A percentile compares a stretch with the other conserved stretches of the same genome.
Conservation (phyloP, 1,140 invertebrate genomes). For the Heliconius eleuchia region DNA sequence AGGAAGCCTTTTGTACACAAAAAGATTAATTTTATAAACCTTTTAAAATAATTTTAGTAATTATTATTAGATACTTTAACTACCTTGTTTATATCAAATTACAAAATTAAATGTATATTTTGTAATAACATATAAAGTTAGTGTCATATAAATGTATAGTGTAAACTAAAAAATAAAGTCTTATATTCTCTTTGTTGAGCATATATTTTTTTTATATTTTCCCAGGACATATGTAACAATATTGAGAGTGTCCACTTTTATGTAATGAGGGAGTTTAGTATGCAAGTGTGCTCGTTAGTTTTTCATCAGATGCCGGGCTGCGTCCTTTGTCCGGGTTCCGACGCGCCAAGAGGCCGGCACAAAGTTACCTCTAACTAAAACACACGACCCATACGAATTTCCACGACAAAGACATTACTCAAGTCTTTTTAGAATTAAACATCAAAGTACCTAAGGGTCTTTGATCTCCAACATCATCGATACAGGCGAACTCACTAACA, state of each 20-base stretch:
- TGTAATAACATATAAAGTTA: too few relatives aligned
- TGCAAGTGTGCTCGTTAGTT: slow-evolving; percentile 50
- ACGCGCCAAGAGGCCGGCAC: slow-evolving; percentile 53
- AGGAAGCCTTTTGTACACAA: not conserved
- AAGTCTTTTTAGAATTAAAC: slow-evolving; percentile 70
- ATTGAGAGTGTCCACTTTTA: slow-evolving; percentile 13
- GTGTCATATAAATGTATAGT: too few relatives aligned
- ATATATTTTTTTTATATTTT: not conserved
- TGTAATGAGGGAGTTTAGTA: slow-evolving; percentile 31
- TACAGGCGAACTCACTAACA: slow-evolving; percentile 61
- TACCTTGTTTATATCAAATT: too few relatives aligned
- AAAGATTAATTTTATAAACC: not conserved
- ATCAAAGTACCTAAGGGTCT: slow-evolving; percentile 69
- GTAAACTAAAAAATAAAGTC: too few relatives aligned
- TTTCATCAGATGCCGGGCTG: slow-evolving; percentile 50
- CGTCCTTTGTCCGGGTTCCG: slow-evolving; percentile 49
- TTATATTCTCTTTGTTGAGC: not conserved
- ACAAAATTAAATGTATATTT: too few relatives aligned
- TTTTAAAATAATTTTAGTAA: not conserved
- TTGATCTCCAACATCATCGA: slow-evolving; percentile 71
- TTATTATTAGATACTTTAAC: too few relatives aligned
- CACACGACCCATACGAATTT: slow-evolving; percentile 57
- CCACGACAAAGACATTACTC: slow-evolving; percentile 69
- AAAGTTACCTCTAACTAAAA: slow-evolving; percentile 55
- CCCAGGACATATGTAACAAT: not conserved